These are phyloP conservation scores for Zaprionus ornatus DNA, from an alignment of 1,140 invertebrate genomes.

Conservation along the genomic window DNA sequence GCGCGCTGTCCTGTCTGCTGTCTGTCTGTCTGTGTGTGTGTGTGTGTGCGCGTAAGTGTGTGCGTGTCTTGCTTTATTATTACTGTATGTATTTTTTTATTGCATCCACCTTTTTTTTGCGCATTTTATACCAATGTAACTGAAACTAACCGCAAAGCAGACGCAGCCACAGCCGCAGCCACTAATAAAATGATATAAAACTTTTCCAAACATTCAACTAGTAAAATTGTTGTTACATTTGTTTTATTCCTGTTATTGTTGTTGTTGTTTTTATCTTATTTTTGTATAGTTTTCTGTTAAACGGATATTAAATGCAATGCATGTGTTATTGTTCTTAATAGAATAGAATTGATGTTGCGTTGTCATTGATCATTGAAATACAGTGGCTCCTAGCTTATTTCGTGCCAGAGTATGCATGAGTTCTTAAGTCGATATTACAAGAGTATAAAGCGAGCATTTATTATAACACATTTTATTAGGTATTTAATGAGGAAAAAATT, in stretches of 20 bases:
- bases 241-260: constrained; percentile 8
- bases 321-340: constrained; percentile 17
- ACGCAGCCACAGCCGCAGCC: constrained; percentile 9
- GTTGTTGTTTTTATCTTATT: neutral
- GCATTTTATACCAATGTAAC: constrained; percentile 7
- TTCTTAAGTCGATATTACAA: too few relatives aligned
- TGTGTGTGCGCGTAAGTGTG: neutral
- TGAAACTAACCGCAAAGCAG: constrained; percentile 35
- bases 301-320: constrained; percentile 34
- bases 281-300: constrained; percentile 9
- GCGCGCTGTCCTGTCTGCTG: constrained; percentile 3
- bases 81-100: constrained; percentile 11
- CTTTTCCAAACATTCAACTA: constrained; percentile 8
- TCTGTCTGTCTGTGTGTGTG: neutral
- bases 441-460: too few relatives aligned
- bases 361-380: constrained; percentile 10
- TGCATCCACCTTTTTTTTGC: constrained; percentile 1
- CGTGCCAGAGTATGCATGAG: too few relatives aligned
- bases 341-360: constrained; percentile 18
- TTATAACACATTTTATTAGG: too few relatives aligned
- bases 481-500: too few relatives aligned
- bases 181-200: constrained; percentile 50
- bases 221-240: constrained; percentile 1
- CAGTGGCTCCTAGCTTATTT: too few relatives aligned
- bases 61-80: constrained; percentile 2